Percentiles rank a stretch among this genome's conserved stretches.
Evolutionary conservation across 2,797 vertebrate genomes (phyloP).

Genomic region (Notoglanidium macrostoma): DNA sequence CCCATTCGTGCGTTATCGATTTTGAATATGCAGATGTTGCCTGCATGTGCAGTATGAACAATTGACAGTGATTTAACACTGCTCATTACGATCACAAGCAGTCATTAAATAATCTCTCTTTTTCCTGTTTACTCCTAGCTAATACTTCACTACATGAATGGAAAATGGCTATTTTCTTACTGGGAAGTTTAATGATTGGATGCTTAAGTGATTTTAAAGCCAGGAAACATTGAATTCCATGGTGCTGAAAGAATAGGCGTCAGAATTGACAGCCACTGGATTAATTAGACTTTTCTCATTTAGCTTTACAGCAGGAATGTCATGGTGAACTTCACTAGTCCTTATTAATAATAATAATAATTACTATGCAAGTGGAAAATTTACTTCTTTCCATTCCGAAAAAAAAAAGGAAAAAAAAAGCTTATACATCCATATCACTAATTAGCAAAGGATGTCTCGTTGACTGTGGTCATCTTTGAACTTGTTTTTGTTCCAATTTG

Average conservation of each 20-base stretch:
- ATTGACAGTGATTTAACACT: no score
- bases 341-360: neutral
- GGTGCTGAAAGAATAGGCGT: neutral
- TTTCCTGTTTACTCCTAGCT: neutral
- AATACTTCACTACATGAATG: neutral
- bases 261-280: neutral
- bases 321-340: neutral
- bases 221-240: neutral
- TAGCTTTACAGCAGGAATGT: neutral
- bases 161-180: neutral
- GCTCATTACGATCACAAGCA: neutral
- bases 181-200: neutral
- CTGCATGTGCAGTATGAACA: neutral
- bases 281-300: conserved; percentile 10
- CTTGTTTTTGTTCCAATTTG: neutral
- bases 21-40: neutral
- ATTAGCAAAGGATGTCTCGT: neutral
- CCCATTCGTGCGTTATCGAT: neutral
- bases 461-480: neutral
- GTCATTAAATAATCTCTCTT: neutral
- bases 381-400: neutral
- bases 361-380: conserved; percentile 1
- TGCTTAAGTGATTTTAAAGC: neutral
- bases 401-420: neutral
- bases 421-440: neutral